Percentiles rank a stretch among this genome's conserved stretches.
These are phyloP conservation scores for Xestia c-nigrum DNA, from an alignment of 2,888 invertebrate genomes.

Conservation along the genomic window DNA sequence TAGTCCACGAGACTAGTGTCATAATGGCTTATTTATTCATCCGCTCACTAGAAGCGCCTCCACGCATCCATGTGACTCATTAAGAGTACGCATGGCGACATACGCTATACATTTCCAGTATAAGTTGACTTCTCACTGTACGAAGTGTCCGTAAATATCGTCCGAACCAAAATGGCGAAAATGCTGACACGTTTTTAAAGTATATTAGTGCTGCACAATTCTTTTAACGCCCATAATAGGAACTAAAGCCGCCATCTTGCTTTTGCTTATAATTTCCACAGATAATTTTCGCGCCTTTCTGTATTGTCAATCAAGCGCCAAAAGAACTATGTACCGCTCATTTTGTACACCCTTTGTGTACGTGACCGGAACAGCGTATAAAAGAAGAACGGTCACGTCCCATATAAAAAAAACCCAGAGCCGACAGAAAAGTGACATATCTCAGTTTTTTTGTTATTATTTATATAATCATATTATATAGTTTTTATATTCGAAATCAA, in stretches of 20 bases:
- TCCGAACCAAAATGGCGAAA: neutral
- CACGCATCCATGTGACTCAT: constrained; percentile 61
- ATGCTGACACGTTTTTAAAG: neutral
- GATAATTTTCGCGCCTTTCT: neutral
- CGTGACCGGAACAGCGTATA: neutral
- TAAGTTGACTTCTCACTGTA: neutral
- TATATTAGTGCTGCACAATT: neutral
- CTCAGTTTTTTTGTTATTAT: too few relatives aligned
- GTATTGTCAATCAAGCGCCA: neutral
- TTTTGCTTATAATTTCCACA: too few relatives aligned
- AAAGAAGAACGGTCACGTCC: too few relatives aligned
- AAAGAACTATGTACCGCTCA: neutral
- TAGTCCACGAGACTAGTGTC: constrained; percentile 60
- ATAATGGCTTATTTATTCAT: constrained; percentile 69
- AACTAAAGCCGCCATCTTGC: too few relatives aligned
- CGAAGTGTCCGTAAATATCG: neutral
- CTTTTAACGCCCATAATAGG: neutral
- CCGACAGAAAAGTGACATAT: too few relatives aligned
- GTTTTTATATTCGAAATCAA: too few relatives aligned
- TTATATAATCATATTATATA: too few relatives aligned
- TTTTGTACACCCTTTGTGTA: neutral
- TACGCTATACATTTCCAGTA: neutral
- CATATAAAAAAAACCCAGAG: too few relatives aligned
- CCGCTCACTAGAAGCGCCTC: constrained; percentile 61
- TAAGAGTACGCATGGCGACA: constrained; percentile 20